Evolutionary conservation across 2,797 vertebrate genomes (phyloP), one percentile per base, ranked within the genome.

Genomic region (Tympanoctomys barrerae): DNA sequence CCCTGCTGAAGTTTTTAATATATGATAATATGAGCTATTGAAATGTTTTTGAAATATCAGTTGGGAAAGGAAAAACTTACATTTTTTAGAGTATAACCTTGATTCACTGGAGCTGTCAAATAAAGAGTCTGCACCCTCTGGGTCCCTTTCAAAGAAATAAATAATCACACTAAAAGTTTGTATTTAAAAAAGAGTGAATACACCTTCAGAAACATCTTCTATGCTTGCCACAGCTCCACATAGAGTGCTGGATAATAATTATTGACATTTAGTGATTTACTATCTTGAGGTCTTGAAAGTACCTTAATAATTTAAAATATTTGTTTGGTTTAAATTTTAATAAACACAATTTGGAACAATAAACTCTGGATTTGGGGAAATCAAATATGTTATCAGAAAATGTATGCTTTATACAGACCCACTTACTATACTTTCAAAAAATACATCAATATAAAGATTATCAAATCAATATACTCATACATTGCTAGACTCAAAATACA

Each of bases 1-100:
- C 96, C 91, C 96, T 95, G 64, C 54, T 97, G 82, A 97, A 97
- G 96, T 97, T 78, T 91, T 98, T 97, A 97, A 97, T 97, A 96
- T 96, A 93, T 97, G 52, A 64, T 95, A 96, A 96, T 95, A 81
- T 57, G 80, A 90, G 61, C 73, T 93, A 95, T 97, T 96, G 94
- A 98, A 94, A 96, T 91, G n/a, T 95, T 89, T 97, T 92, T 92
- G 66, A 97, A 96, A 97, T 70, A 80, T 66, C 96, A 96, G 57
- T 86, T 96, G 94, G 93, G 87, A 95, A 94, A 94, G 82, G 46
- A 90, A 97, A 96, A 80, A 78, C 11, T 54, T 80, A 36, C 14
- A 36, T 92, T 94, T 97, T 96, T 54, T 90, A 79, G 52, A 96
- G 64, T 86, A 97, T 96, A 94, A 93, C 16, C 89, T 94, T 96